These are phyloP conservation scores for Camponotus floridanus DNA, from an alignment of 1,140 invertebrate species.

Conservation along the genomic window DNA sequence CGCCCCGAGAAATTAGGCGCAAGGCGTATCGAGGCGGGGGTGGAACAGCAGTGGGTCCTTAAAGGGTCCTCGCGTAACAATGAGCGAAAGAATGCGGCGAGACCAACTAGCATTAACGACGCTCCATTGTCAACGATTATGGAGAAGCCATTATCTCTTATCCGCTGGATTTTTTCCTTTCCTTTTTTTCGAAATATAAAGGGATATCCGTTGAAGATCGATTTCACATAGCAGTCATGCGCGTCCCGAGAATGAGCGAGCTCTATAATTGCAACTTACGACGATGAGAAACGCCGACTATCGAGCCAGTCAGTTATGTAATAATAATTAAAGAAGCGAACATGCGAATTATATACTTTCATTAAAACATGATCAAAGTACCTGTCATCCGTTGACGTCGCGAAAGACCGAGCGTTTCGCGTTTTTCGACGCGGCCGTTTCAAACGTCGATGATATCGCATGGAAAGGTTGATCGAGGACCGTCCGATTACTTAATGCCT, in stretches of 20 bases:
- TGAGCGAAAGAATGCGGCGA: slow-evolving; percentile 73
- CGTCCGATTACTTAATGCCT: slow-evolving; percentile 33
- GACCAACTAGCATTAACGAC: slow-evolving; percentile 69
- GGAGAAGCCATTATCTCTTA: slow-evolving; percentile 75
- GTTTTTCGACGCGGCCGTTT: slow-evolving; percentile 8
- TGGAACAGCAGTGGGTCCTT: background rate
- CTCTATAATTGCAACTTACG: background rate
- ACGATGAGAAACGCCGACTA: background rate
- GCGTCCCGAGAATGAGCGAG: background rate
- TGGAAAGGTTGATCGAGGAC: slow-evolving; percentile 41
- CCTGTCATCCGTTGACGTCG: background rate
- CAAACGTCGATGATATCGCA: slow-evolving; percentile 38
- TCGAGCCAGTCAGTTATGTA: background rate
- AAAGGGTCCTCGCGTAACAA: slow-evolving; percentile 58
- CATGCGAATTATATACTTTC: background rate
- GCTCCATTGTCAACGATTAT: slow-evolving; percentile 80
- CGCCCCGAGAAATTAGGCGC: slow-evolving; percentile 78
- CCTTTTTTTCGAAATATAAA: slow-evolving; percentile 5
- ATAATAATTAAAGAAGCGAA: slow-evolving; percentile 20
- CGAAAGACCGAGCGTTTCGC: background rate
- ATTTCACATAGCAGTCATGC: background rate
- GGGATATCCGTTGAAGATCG: background rate
- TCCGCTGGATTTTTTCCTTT: slow-evolving; percentile 65
- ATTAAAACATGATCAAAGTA: background rate
- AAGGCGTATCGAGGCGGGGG: slow-evolving; percentile 69